phyloP scores from a whole-genome alignment of 1,140 invertebrate genomes.

The Caenorhabditis inopinata region DNA sequence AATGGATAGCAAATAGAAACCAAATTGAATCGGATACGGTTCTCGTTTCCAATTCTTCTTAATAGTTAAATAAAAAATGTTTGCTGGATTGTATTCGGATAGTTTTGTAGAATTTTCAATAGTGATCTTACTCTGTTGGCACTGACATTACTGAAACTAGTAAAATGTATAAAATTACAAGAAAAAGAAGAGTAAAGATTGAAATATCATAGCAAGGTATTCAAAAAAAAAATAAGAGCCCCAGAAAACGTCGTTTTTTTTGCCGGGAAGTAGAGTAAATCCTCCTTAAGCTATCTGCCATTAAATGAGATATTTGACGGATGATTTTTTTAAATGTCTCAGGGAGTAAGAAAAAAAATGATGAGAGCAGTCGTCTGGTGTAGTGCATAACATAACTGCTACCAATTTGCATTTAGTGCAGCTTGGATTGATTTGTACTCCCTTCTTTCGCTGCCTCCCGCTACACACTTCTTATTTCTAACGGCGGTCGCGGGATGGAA shows the following conservation, averaged over 20 bases:
- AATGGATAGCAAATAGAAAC: neutral
- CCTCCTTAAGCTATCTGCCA: neutral
- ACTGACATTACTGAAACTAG: too few species aligned
- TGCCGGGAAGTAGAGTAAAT: too few species aligned
- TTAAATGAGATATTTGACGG: neutral
- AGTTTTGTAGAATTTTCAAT: too few species aligned
- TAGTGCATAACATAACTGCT: constrained; percentile 21
- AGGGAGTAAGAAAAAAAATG: too few species aligned
- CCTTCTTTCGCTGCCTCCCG: neutral
- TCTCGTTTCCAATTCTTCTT: too few species aligned
- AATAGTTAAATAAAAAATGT: too few species aligned
- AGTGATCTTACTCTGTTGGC: too few species aligned
- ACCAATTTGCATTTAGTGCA: constrained; percentile 33
- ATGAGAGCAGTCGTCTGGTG: too few species aligned
- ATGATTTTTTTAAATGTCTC: neutral
- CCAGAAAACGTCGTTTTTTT: too few species aligned
- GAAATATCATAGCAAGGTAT: neutral
- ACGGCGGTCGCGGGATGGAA: neutral
- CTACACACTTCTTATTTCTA: neutral
- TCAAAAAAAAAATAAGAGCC: too few species aligned
- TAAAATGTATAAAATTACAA: neutral
- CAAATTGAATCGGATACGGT: neutral
- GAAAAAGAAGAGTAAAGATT: neutral
- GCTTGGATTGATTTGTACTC: constrained; percentile 30
- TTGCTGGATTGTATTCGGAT: too few species aligned